Base-by-base conservation (phyloP, 2,113 vertebrate genomes). In the Pelecanoides urinatrix region DNA sequence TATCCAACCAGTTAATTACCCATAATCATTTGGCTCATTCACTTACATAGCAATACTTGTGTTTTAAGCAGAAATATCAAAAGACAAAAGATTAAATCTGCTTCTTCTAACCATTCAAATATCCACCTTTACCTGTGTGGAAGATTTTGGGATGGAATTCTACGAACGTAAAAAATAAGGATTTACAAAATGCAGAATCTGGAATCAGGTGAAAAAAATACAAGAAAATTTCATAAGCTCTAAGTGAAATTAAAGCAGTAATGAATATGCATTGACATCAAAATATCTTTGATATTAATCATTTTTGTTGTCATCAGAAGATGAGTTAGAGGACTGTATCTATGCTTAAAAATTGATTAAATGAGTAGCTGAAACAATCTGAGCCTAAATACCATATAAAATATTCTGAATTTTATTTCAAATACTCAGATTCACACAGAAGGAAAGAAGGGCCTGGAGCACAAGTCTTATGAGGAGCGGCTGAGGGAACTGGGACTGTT, bases 21-120 rank as follows among this genome's bases (percentile, higher is more conserved):
- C 71, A 65, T 92, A 96, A 96, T 96, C 56, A 95, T 89, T 84
- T 96, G 66, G 29, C 49, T 97, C 52, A 92, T 95, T 97, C 96
- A 75, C 73, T 80, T 95, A 72, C 13, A 32, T 70, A 94, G 34
- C 21, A 91, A 80, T 82, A 49, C 32, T 75, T 86, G 18, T 5
- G 58, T 88, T 96, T 90, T 94, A 90, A 91, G 65, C 22, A 94
- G 93, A 62, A 96, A 74, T 67, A 73, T 75, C 67, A 44, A 86
- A 97, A 88, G 49, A 85, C 58, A 86, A 92, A 53, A 90, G 6
- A 81, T 78, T 66, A 86, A 82, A 62, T 53, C 26, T 70, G 4
- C 59, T 94, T 66, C n/a, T 84, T 96, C 90, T 95, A 85, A 71
- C 17, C 32, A 73, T 52, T 78, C 12, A 95, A 65, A 65, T 44